These are phyloP conservation scores for Himalopsyche tibetana DNA, from an alignment of 2,888 invertebrate genomes.

Conservation along the genomic window DNA sequence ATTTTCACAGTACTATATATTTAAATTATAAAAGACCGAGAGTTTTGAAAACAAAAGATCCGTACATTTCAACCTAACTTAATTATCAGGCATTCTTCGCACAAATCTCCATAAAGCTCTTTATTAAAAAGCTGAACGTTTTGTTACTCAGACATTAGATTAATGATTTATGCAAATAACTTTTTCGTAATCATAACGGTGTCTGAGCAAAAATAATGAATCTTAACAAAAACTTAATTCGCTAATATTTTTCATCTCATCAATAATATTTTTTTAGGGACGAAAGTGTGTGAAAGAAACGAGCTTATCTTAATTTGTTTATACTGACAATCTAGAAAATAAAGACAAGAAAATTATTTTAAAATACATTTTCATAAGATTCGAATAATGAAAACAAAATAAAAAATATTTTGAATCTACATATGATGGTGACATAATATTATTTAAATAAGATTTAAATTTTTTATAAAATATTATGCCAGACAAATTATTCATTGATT, in stretches of 20 bases:
- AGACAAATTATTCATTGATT: too few species aligned
- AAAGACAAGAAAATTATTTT: background rate
- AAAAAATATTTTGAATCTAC: too few species aligned
- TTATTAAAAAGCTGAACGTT: constrained; percentile 40
- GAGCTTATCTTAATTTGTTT: constrained; percentile 7
- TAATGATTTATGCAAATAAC: constrained; percentile 48
- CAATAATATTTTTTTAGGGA: constrained; percentile 28
- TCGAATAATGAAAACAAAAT: too few species aligned
- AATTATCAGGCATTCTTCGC: constrained; percentile 23
- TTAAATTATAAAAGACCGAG: constrained; percentile 17
- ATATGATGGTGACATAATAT: too few species aligned
- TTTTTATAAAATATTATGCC: too few species aligned
- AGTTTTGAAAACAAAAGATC: background rate
- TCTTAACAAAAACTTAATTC: constrained; percentile 43
- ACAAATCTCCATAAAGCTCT: constrained; percentile 38
- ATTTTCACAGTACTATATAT: background rate
- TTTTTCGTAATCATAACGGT: constrained; percentile 41
- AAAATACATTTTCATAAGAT: background rate
- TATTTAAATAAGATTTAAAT: too few species aligned
- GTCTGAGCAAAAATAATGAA: constrained; percentile 46
- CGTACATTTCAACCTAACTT: constrained; percentile 38
- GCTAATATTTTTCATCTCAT: constrained; percentile 31
- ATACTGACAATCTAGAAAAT: background rate
- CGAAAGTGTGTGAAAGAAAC: constrained; percentile 7
- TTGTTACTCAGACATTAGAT: constrained; percentile 43